phyloP scores from a whole-genome alignment of 2,888 invertebrate genomes.

The Escarpia spicata region DNA sequence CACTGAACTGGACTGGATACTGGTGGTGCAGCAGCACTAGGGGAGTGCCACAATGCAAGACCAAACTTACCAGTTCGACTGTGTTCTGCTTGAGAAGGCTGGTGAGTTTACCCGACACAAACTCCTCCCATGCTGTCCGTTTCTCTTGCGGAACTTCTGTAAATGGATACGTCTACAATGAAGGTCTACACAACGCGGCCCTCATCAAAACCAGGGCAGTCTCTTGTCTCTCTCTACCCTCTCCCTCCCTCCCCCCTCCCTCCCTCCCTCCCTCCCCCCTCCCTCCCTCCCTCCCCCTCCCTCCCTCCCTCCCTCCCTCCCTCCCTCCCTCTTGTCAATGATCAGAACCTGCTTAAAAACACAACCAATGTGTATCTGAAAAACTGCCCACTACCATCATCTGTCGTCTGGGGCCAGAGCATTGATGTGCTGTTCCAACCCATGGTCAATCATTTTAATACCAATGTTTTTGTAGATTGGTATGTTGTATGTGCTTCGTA shows the following conservation, averaged over 20 bases:
- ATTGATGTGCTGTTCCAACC: no score
- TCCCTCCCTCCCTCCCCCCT: neutral
- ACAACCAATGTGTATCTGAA: no score
- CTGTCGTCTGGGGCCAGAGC: no score
- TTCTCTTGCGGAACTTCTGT: slow-evolving; percentile 63
- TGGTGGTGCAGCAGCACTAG: neutral
- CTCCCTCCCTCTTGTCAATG: no score
- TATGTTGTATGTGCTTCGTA: no score
- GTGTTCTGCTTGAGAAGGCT: slow-evolving; percentile 66
- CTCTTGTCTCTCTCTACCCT: neutral
- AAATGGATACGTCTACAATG: slow-evolving; percentile 27
- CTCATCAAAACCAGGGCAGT: neutral
- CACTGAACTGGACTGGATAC: neutral
- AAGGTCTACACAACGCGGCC: slow-evolving; percentile 13
- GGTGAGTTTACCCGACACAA: slow-evolving; percentile 64
- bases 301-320: no score
- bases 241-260: neutral
- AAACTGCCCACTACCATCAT: no score
- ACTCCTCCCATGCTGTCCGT: slow-evolving; percentile 66
- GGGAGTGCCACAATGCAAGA: neutral
- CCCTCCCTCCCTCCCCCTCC: neutral
- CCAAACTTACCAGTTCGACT: slow-evolving; percentile 64
- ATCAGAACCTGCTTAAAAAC: no score
- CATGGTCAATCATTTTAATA: no score
- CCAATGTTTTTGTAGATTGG: no score